Base-by-base conservation (phyloP, 2,888 invertebrate genomes). In the Drosophila falleni region DNA sequence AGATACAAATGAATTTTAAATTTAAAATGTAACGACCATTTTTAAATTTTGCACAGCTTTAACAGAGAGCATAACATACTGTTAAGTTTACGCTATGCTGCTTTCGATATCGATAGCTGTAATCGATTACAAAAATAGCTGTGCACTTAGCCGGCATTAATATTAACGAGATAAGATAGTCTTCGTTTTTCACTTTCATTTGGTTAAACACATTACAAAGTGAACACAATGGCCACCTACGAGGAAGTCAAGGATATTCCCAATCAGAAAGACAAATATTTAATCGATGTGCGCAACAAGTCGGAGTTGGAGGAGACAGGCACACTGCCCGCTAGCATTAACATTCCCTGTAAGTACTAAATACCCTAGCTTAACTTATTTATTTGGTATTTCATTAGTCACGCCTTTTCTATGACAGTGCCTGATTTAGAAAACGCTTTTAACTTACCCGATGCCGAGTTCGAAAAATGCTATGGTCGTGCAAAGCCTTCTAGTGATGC, bases 261-360 rank as follows among this genome's bases (percentile, higher is more conserved):
- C 49, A 93, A 94, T 64, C 91, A 93, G 10, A 90, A 92, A 3
- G 91, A 91, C 42, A 93, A 94, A 54, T 91, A 95, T 29, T 94
- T 97, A 19, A 94, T 97, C 68, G 97, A 97, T 93, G 97, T 97
- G 0, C 94, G 97, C 86, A 96, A 96, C 90, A 95, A 95, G 58
- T 92, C 94, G 46, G 97, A 97, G 92, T 90, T 97, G 37, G 92
- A 94, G 75, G 95, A 96, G 89, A 95, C 95, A 78, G 97, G 97
- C 8, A 93, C 93, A 76, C 94, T 97, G 71, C 96, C 96, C 37
- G 95, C 95, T 51, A 96, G 96, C 88, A 94, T 96, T 71, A 96
- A 96, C 88, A 96, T 97, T 91, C 96, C 96, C 87, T 93, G 96
- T 96, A 93, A 94, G 94, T 93, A 46, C 13, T 49, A 29, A 46